A percentile compares a stretch with the other conserved stretches of the same genome.
Conservation (phyloP, 2,113 vertebrate species). For the Ahaetulla prasina region DNA sequence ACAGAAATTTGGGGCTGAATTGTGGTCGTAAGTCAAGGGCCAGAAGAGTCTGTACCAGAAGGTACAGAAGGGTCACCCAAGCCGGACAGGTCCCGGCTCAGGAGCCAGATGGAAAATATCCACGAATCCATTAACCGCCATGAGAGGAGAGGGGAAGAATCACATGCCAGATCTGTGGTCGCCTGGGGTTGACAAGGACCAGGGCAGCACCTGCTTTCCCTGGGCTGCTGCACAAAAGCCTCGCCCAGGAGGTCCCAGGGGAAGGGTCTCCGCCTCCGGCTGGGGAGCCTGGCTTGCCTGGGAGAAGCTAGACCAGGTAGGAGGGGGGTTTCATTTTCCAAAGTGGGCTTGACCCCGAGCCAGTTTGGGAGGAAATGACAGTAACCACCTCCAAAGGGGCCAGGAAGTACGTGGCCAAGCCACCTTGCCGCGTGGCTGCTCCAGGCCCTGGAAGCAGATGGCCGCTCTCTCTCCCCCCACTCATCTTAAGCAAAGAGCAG, state of each 20-base stretch:
- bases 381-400: not conserved
- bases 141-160: no score
- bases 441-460: rapidly evolving
- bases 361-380: rapidly evolving
- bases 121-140: no score
- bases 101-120: no score
- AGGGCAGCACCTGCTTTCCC: no score
- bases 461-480: not conserved
- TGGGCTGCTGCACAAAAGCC: no score
- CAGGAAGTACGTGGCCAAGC: not conserved
- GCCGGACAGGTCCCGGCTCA: no score
- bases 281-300: not conserved
- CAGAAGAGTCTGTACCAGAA: no score
- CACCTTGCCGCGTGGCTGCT: not conserved
- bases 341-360: not conserved
- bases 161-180: no score
- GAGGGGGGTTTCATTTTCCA: not conserved
- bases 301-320: not conserved
- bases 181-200: no score
- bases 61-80: no score
- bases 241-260: rapidly evolving
- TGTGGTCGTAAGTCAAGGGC: no score
- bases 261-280: not conserved
- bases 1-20: no score
- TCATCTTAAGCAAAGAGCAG: not conserved